phyloP scores from a whole-genome alignment of 1,140 invertebrate species.

The Drosophila subobscura region DNA sequence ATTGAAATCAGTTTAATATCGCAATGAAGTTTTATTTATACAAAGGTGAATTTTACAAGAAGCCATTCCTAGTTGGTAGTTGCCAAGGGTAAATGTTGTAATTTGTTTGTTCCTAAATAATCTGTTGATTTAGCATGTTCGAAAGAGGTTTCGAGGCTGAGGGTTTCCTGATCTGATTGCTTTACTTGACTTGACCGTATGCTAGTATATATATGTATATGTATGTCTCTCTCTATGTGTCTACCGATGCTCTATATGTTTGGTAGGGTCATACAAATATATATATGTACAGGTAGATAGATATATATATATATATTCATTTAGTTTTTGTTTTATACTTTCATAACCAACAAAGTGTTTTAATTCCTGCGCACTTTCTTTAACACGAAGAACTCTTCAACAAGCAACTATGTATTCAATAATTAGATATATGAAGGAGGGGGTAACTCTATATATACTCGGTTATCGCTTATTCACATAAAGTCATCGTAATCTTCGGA shows the following conservation, averaged over 20 bases:
- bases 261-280: constrained; percentile 42
- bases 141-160: constrained; percentile 62
- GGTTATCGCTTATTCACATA: constrained; percentile 85
- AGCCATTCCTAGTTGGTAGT: constrained; percentile 50
- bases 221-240: constrained; percentile 34
- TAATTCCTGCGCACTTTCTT: constrained; percentile 73
- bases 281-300: constrained; percentile 15
- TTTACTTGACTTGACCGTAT: constrained; percentile 64
- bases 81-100: constrained; percentile 29
- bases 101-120: constrained; percentile 44
- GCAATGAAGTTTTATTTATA: constrained; percentile 69
- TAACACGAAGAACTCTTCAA: constrained; percentile 75
- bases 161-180: constrained; percentile 78
- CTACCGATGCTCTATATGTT: constrained; percentile 41
- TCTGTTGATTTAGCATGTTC: constrained; percentile 47
- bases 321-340: constrained; percentile 41
- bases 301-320: constrained; percentile 62
- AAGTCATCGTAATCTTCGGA: constrained; percentile 88
- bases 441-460: constrained; percentile 17
- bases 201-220: constrained; percentile 39
- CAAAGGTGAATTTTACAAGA: constrained; percentile 79
- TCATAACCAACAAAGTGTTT: constrained; percentile 70
- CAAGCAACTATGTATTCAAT: constrained; percentile 76
- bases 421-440: constrained; percentile 61
- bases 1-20: constrained; percentile 64